Percentiles rank a stretch among this genome's conserved stretches.
Conservation (phyloP, 2,797 vertebrate species). For the Hypotaenidia philippensis region DNA sequence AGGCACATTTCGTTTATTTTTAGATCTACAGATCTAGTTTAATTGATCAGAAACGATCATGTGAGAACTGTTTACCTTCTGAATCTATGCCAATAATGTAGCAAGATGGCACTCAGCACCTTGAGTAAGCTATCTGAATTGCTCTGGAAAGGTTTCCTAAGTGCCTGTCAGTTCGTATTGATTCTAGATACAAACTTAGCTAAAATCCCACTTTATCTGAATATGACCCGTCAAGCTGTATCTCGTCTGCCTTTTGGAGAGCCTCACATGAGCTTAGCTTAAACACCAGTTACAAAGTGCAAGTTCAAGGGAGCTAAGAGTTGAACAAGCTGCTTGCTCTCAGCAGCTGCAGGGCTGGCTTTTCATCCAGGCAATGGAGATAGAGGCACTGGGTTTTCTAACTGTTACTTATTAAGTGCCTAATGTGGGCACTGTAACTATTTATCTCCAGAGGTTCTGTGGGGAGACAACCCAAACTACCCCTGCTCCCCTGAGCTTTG, state of each 20-base stretch:
- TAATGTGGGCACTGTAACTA: not conserved
- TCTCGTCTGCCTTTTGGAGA: not conserved
- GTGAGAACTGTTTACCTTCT: not conserved
- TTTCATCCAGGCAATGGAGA: not conserved
- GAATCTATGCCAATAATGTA: not conserved
- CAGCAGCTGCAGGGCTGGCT: not conserved
- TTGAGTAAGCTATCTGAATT: conserved; percentile 2
- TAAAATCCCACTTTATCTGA: not conserved
- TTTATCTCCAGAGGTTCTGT: not conserved
- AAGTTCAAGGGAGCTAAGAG: not conserved
- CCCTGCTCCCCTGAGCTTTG: not conserved
- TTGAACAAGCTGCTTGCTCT: not conserved
- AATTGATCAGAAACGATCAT: not conserved
- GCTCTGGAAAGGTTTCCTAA: not conserved
- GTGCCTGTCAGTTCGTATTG: not conserved
- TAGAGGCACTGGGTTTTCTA: not conserved
- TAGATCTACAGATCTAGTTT: not conserved
- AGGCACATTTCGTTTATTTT: not conserved
- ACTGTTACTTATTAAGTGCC: not conserved
- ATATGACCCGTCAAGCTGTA: not conserved
- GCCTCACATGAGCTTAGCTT: not conserved
- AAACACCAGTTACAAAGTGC: not conserved
- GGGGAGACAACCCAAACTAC: not conserved
- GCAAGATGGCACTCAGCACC: not conserved
- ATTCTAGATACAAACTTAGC: not conserved